Conservation (phyloP, 2,888 invertebrate genomes). For the Thyatira batis region DNA sequence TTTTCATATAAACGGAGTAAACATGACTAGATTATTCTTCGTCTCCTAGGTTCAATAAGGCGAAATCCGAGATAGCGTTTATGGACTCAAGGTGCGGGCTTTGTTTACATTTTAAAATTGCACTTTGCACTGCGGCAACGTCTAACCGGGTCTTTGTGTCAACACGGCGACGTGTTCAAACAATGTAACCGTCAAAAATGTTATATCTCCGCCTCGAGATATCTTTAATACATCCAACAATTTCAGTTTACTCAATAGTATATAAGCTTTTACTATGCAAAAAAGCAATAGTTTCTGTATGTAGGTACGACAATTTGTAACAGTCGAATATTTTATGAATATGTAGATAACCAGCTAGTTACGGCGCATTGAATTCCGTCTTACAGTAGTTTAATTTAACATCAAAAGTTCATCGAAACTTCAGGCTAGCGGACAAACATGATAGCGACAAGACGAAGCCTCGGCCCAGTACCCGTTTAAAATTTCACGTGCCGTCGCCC, state of each 20-base stretch:
- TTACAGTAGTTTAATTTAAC: constrained; percentile 29
- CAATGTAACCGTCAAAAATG: constrained; percentile 75
- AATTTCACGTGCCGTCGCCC: constrained; percentile 68
- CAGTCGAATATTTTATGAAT: neutral
- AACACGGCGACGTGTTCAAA: constrained; percentile 70
- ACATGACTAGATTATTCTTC: constrained; percentile 52
- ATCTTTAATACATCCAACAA: constrained; percentile 28
- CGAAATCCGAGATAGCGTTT: constrained; percentile 74
- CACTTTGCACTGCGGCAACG: constrained; percentile 75
- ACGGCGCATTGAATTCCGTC: neutral
- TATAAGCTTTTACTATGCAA: neutral
- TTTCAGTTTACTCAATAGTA: neutral
- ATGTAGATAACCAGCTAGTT: neutral
- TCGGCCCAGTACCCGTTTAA: constrained; percentile 62
- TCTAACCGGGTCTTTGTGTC: constrained; percentile 68
- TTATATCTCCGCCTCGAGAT: constrained; percentile 53
- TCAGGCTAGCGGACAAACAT: constrained; percentile 50
- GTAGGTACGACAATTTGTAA: no score
- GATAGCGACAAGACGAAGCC: constrained; percentile 23
- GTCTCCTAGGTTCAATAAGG: constrained; percentile 68
- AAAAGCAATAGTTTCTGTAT: neutral
- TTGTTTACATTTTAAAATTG: constrained; percentile 82
- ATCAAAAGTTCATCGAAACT: constrained; percentile 63
- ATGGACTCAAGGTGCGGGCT: constrained; percentile 71
- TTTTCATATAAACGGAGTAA: constrained; percentile 50